A percentile compares a stretch with the other conserved stretches of the same genome.
Conservation (phyloP, 2,113 vertebrate genomes). For the Lophochroa leadbeateri region DNA sequence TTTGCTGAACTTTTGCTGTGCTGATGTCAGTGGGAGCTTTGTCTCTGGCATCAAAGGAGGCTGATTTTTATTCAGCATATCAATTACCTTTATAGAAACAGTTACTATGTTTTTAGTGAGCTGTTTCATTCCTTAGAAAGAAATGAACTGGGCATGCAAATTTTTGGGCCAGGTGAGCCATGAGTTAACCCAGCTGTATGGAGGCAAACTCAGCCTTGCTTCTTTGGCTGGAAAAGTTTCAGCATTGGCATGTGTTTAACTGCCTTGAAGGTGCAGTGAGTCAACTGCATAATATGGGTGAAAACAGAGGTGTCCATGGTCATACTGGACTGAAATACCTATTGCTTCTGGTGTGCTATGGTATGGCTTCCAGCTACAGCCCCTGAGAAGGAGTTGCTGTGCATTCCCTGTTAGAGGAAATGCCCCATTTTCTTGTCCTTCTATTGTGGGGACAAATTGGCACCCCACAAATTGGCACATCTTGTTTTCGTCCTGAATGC, state of each 20-base stretch:
- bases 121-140: not conserved
- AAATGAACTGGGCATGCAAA: not conserved
- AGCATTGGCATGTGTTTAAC: rapidly evolving
- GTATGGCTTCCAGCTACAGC: not conserved
- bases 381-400: not conserved
- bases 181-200: not conserved
- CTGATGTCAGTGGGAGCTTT: not conserved
- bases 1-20: not conserved
- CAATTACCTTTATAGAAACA: not conserved
- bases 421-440: not conserved
- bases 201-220: not conserved
- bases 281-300: rapidly evolving
- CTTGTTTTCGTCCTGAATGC: not conserved
- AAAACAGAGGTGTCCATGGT: not conserved
- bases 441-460: not conserved
- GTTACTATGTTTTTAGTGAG: not conserved
- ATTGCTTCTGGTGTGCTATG: not conserved
- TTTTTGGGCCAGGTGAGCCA: not conserved
- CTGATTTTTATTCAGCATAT: not conserved
- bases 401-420: not conserved
- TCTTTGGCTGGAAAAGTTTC: not conserved
- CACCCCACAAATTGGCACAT: not conserved
- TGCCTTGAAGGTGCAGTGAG: not conserved
- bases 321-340: not conserved
- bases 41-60: not conserved